Conservation (phyloP, 2,797 vertebrate genomes). For the Tangara arthus region DNA sequence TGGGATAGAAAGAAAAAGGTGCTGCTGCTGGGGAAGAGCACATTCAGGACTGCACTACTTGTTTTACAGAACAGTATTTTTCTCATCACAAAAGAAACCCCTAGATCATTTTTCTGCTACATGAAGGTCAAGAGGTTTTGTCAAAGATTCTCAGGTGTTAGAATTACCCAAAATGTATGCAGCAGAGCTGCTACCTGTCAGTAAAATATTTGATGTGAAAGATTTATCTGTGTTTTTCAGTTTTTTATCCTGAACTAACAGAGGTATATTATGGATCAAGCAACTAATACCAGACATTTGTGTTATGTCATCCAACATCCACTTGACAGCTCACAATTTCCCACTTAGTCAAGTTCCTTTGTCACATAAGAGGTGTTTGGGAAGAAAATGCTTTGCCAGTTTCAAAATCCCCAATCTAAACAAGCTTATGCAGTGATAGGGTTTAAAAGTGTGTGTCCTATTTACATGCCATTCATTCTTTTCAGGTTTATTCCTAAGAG, state of each 20-base stretch:
- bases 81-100: background rate
- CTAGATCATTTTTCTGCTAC: background rate
- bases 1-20: background rate
- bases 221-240: background rate
- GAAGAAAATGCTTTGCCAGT: background rate
- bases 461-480: background rate
- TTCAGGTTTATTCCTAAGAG: background rate
- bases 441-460: background rate
- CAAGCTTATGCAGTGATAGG: background rate
- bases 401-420: background rate
- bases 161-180: background rate
- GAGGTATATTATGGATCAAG: background rate
- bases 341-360: background rate
- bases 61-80: background rate
- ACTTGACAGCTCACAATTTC: background rate
- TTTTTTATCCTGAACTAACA: background rate
- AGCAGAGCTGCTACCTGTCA: background rate
- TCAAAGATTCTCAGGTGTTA: background rate
- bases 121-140: background rate
- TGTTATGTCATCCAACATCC: background rate
- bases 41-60: background rate
- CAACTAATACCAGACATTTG: background rate
- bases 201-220: background rate
- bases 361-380: background rate
- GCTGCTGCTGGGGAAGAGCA: background rate